Base-by-base conservation (phyloP, 2,888 invertebrate genomes). In the Geotrupes spiniger region DNA sequence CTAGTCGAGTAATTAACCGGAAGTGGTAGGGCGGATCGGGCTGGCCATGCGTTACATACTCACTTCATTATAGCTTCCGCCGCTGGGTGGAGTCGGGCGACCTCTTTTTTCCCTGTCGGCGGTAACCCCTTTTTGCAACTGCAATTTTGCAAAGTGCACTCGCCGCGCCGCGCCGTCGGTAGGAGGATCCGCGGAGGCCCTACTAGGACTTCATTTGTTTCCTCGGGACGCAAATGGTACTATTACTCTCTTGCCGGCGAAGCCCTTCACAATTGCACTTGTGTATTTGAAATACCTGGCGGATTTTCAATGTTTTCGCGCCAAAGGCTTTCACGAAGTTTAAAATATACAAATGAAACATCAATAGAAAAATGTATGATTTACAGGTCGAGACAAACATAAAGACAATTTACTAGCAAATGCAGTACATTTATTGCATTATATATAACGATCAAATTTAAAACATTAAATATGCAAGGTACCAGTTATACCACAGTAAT, bases 1-100 rank as follows among this genome's bases (percentile, higher is more conserved):
- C 63, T 62, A 56, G 59, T 56, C 52, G 58, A 55, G 64, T 70
- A 69, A 70, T 70, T 68, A 69, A 61, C 64, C 64, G 70, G 70
- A 67, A 67, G 68, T 65, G 62, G 64, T 59, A 63, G 66, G 68
- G 67, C 66, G 67, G 64, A 58, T 58, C 64, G 56, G 51, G 54
- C 61, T 56, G 55, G 55, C 63, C 62, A 62, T 64, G 64, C 63
- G 62, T 63, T 61, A 63, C 65, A 64, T 61, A 54, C 56, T 51
- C 56, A 56, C 52, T 56, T 63, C 64, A 66, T 66, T 66, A 65
- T 63, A 58, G 60, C 60, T 61, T 59, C 60, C 58, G 56, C 59
- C 53, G 60, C 52, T 63, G 66, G 69, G 68, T 64, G 67, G 67
- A 68, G 67, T 61, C 57, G 16, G 21, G 46, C 43, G 28, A 36